Conservation (phyloP, 2,797 vertebrate species). For the Chloroceryle amazona region DNA sequence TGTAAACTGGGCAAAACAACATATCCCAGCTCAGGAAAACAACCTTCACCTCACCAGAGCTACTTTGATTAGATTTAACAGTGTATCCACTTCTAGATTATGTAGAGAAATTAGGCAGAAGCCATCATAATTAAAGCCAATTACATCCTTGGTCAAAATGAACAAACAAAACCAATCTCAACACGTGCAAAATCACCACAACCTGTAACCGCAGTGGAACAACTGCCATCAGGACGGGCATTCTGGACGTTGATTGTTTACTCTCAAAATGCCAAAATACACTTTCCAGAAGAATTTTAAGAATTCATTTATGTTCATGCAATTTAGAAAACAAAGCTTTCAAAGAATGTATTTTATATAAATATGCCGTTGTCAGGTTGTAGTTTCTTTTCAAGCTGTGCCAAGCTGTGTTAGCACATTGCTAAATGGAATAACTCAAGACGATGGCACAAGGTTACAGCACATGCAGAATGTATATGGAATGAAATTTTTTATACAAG, state of each 20-base stretch:
- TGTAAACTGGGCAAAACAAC: not conserved
- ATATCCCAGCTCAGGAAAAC: not conserved
- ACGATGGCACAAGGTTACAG: not conserved
- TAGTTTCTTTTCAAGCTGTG: not conserved
- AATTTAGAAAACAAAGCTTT: not conserved
- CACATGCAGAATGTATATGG: not conserved
- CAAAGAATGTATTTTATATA: not conserved
- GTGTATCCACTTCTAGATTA: slow-evolving; percentile 29
- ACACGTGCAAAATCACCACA: not conserved
- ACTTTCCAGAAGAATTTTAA: not conserved
- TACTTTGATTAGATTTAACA: not conserved
- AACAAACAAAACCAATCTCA: not conserved
- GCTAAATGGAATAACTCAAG: not conserved
- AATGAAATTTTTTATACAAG: not conserved
- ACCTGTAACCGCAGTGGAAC: not conserved
- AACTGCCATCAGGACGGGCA: not conserved
- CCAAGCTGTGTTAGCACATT: not conserved
- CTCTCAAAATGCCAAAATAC: not conserved
- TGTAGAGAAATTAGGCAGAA: not conserved
- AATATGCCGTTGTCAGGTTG: not conserved
- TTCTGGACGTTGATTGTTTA: not conserved
- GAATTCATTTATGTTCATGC: not conserved
- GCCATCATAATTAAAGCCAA: not conserved
- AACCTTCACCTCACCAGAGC: not conserved
- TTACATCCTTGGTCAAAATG: not conserved